Evolutionary conservation across 2,888 invertebrate genomes (phyloP), one percentile per base, ranked within the genome.

Genomic region (Tipula confusa): DNA sequence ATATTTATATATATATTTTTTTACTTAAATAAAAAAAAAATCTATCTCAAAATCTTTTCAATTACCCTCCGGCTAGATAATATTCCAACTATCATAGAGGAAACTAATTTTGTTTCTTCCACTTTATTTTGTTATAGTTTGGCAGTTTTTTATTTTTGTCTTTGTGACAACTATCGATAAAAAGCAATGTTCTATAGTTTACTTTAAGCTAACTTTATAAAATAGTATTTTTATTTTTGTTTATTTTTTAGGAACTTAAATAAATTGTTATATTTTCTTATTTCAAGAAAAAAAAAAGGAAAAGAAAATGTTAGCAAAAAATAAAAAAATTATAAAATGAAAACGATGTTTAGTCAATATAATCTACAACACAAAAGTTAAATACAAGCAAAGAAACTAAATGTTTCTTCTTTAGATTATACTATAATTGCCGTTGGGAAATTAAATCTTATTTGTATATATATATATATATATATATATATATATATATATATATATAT

Each of bases 121-220:
- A 18, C 1, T 64, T 9, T 24, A 7, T 64, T 24, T 64, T n/a
- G 13, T 64, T 64, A 24, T 64, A 64, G 64, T 64, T 64, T 64
- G 13, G 38, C 2, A 38, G 64, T 64, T 1, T n/a, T 43, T 43
- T 13, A n/a, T 48, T 64, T 18, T 18, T 64, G 64, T 24, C 64
- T 64, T 64, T 64, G 64, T 64, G 64, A 64, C 64, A 64, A 64
- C 64, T 64, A 64, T 64, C 64, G 64, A 64, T 64, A 64, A 64
- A 64, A 64, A 24, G 64, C 18, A 64, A 64, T 64, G 64, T 64
- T 64, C 3, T 80, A 29, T 29, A 29, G 80, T 80, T 80, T 31
- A 80, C 29, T 80, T 80, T 80, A 29, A 80, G 29, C 80, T 80
- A 80, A 64, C 18, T 80, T 80, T 80, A 5, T 80, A 80, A 80